Evolutionary conservation across 2,113 vertebrate genomes (phyloP).

Genomic region (Suncus etruscus): DNA sequence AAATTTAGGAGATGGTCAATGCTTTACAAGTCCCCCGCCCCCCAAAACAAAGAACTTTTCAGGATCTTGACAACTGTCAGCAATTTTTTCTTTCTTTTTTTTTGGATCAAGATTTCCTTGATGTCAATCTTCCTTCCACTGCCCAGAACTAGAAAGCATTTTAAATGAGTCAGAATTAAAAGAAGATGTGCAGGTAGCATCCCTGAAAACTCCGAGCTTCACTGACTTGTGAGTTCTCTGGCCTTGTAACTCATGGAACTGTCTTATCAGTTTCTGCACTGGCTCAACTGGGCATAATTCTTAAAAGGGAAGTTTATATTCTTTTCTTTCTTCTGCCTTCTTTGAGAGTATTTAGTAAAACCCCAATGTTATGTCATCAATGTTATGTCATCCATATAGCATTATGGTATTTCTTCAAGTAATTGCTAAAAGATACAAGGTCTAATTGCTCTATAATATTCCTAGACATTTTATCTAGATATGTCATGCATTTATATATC

Average conservation of each 20-base stretch:
- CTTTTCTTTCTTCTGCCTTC: conserved; percentile 97
- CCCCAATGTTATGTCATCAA: no score
- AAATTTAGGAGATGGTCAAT: conserved; percentile 91
- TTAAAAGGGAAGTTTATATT: conserved; percentile 99
- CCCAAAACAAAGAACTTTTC: conserved; percentile 83
- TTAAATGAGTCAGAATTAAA: conserved; percentile 91
- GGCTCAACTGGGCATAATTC: conserved; percentile 99
- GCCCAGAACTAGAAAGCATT: conserved; percentile 90
- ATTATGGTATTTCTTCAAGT: conserved; percentile 99
- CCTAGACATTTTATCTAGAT: no score
- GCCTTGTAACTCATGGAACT: conserved; percentile 99
- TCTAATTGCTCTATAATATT: conserved; percentile 99
- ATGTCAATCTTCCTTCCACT: conserved; percentile 87
- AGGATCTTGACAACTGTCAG: conserved; percentile 80
- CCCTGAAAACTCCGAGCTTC: conserved; percentile 92
- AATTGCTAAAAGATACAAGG: conserved; percentile 98
- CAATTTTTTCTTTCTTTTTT: no score
- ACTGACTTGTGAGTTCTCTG: conserved; percentile 97
- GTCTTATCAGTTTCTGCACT: conserved; percentile 99
- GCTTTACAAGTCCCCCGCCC: conserved; percentile 89
- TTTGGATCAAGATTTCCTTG: conserved; percentile 83
- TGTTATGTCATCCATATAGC: conserved; percentile 99
- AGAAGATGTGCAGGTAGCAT: conserved; percentile 90
- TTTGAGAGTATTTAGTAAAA: conserved; percentile 97
- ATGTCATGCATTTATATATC: no score